These are phyloP conservation scores for Nothoprocta perdicaria DNA, from an alignment of 2,113 vertebrate species.

Conservation along the genomic window DNA sequence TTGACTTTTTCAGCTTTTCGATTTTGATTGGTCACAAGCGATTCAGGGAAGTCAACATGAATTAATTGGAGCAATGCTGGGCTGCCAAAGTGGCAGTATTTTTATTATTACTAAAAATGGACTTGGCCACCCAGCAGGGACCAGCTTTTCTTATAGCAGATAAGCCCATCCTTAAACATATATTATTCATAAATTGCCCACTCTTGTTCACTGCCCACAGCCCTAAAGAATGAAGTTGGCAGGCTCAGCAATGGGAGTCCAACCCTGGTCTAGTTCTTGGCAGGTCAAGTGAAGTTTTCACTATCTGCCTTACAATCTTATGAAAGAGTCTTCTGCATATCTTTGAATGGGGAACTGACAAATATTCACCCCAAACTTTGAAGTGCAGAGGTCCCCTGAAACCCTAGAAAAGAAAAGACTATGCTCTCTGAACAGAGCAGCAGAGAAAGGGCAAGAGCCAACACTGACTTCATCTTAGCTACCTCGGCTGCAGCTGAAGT, in stretches of 20 bases:
- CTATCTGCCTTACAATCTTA: background rate
- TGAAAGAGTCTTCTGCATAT: background rate
- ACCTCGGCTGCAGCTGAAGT: background rate
- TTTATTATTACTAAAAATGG: conserved; percentile 42
- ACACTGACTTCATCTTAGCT: background rate
- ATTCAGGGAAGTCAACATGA: conserved; percentile 49
- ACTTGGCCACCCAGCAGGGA: conserved; percentile 11
- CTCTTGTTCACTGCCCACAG: background rate
- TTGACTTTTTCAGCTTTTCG: conserved; percentile 48
- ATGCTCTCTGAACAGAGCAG: background rate
- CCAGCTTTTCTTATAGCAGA: background rate
- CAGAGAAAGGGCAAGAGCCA: background rate
- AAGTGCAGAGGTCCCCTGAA: background rate
- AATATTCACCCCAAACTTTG: background rate
- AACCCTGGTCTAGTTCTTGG: background rate
- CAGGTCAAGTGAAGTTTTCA: background rate
- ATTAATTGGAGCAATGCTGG: conserved; percentile 36
- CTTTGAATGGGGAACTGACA: background rate
- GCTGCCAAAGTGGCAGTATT: conserved; percentile 38
- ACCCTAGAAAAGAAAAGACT: background rate
- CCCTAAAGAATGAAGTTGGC: background rate
- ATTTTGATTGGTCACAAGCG: conserved; percentile 53
- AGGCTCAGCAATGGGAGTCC: background rate
- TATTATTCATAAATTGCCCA: background rate
- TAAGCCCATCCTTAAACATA: background rate